phyloP scores from a whole-genome alignment of 92 coral and sea anemone genomes.

The Umimayanthus chanpuru region DNA sequence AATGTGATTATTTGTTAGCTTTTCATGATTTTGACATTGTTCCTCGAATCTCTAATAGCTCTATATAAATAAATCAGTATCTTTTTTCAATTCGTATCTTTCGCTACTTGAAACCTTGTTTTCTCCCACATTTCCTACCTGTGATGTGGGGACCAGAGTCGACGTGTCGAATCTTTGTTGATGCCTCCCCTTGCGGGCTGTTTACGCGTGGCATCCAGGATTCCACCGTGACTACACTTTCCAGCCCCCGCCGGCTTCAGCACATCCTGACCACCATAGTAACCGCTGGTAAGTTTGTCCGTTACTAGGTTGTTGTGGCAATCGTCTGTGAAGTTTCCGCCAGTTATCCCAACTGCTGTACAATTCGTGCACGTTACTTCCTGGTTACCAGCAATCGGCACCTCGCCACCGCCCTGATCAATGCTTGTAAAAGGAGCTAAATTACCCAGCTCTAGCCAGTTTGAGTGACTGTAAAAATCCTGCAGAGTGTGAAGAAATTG shows the following conservation, averaged over 20 bases:
- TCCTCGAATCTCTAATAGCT: no score
- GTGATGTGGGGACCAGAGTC: conserved; percentile 58
- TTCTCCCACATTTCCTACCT: conserved; percentile 31
- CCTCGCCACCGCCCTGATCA: conserved; percentile 23
- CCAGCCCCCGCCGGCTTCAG: conserved; percentile 56
- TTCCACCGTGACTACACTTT: conserved; percentile 73
- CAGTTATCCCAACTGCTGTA: conserved; percentile 14
- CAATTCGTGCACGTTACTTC: conserved; percentile 59
- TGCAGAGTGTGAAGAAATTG: conserved; percentile 71
- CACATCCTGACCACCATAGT: conserved; percentile 60
- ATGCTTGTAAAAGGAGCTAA: conserved; percentile 4
- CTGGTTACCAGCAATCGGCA: conserved; percentile 43
- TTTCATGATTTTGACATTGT: no score
- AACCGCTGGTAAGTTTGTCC: conserved; percentile 68
- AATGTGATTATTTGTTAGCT: no score
- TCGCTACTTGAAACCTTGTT: background rate
- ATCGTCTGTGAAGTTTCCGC: conserved; percentile 9
- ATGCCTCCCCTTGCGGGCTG: conserved; percentile 57
- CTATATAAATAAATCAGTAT: no score
- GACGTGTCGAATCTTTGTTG: conserved; percentile 56
- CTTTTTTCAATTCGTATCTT: background rate
- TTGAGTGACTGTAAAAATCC: conserved; percentile 79
- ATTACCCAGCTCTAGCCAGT: conserved; percentile 68
- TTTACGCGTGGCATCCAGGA: conserved; percentile 37
- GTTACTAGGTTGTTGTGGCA: conserved; percentile 52